These are phyloP conservation scores for Papilio gigon DNA, from an alignment of 2,888 invertebrate genomes.

Conservation along the genomic window DNA sequence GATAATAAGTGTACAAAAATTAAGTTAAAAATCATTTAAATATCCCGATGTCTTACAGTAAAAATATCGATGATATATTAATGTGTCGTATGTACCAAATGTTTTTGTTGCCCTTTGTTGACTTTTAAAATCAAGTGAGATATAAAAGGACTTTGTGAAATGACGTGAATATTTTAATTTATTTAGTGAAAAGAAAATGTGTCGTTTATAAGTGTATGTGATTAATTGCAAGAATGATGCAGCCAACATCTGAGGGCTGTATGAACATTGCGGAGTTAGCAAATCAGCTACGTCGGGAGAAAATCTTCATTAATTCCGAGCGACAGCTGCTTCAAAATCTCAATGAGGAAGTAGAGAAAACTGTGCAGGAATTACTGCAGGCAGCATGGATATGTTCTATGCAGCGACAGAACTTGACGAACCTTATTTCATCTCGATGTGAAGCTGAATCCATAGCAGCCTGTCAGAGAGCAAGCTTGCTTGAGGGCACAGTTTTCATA, in stretches of 20 bases:
- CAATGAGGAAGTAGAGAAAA: slow-evolving; percentile 86
- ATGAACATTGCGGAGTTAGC: slow-evolving; percentile 79
- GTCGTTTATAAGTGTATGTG: slow-evolving; percentile 52
- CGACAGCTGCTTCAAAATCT: slow-evolving; percentile 89
- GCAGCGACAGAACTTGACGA: slow-evolving; percentile 91
- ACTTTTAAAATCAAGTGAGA: slow-evolving; percentile 42
- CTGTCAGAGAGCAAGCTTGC: slow-evolving; percentile 83
- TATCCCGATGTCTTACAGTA: background rate
- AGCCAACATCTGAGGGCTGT: slow-evolving; percentile 75
- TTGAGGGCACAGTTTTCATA: slow-evolving; percentile 84
- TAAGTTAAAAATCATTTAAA: slow-evolving; percentile 9
- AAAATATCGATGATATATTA: slow-evolving; percentile 25
- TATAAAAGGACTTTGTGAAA: slow-evolving; percentile 42
- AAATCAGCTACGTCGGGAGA: slow-evolving; percentile 89
- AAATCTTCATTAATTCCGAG: slow-evolving; percentile 93
- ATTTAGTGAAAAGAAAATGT: slow-evolving; percentile 43
- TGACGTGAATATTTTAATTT: slow-evolving; percentile 45
- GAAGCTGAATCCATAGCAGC: slow-evolving; percentile 90
- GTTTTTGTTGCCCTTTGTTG: slow-evolving; percentile 23
- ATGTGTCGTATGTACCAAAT: slow-evolving; percentile 21
- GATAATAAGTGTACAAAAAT: slow-evolving; percentile 32
- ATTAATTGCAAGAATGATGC: slow-evolving; percentile 67
- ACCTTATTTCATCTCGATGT: slow-evolving; percentile 87
- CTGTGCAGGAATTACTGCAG: slow-evolving; percentile 83
- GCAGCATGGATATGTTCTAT: slow-evolving; percentile 94